Evolutionary conservation across 1,140 invertebrate genomes (phyloP), one percentile per base, ranked within the genome.

Genomic region (Telenomus remus): DNA sequence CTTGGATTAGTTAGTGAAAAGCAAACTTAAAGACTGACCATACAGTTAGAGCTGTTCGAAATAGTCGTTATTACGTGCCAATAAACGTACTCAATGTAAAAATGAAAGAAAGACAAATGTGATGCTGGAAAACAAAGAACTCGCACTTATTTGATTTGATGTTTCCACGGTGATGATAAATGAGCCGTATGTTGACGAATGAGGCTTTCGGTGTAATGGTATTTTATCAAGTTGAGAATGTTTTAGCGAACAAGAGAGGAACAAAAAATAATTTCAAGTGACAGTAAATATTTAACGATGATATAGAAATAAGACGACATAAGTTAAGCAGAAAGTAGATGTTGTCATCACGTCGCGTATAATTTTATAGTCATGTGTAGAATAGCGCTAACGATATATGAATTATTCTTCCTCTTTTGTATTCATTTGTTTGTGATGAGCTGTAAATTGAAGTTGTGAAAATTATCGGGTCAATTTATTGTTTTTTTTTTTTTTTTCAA

Each of bases 141-240:
- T n/a, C n/a, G n/a, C 19, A 27, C 19, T 6, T 27, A 3, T 27
- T 27, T 6, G 19, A 6, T 27, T 27, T 27, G 19, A 27, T 6
- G 6, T 27, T 27, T 27, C 19, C 6, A 27, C 19, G 19, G 19
- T 27, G 19, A 27, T 27, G 19, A 27, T 27, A 27, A 27, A 6
- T 27, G 6, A 6, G 19, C 19, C 19, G 19, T 27, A 27, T 6
- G n/a, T n/a, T n/a, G 19, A 27, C 6, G 19, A 27, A 78, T 83
- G 83, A 80, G 80, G 85, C 86, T 87, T 87, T 87, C 70, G 80
- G 78, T 87, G 85, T 87, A 86, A 86, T 75, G 2, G 84, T 87
- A 85, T 86, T 86, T 83, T 85, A 82, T 78, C 56, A 83, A 83
- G 63, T 72, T 61, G 49, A 61, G 33, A 43, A 27, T 27, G 48